phyloP scores from a whole-genome alignment of 35 echinoderm and acorn worm genomes.

The Heliocidaris tuberculata region DNA sequence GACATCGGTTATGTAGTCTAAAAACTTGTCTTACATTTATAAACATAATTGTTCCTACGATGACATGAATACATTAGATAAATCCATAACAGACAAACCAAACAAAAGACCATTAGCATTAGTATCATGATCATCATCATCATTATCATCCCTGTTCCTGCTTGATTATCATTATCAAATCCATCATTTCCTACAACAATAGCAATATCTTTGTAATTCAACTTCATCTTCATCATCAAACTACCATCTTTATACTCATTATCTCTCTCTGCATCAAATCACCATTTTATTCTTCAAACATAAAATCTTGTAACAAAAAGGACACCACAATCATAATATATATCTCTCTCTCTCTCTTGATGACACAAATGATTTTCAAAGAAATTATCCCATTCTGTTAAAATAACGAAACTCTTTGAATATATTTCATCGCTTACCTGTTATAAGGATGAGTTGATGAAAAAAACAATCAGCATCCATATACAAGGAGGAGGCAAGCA shows the following conservation, averaged over 20 bases:
- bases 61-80: too few relatives aligned
- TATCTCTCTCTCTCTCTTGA: too few relatives aligned
- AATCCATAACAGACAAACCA: too few relatives aligned
- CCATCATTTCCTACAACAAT: neutral
- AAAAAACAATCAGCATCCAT: neutral
- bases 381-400: too few relatives aligned
- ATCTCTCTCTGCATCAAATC: neutral
- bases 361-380: too few relatives aligned
- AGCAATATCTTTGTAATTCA: neutral
- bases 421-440: neutral
- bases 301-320: too few relatives aligned
- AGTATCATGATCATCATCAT: neutral
- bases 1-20: too few relatives aligned
- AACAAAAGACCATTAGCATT: neutral
- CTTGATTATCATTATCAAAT: too few relatives aligned
- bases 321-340: too few relatives aligned
- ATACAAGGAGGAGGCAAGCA: neutral
- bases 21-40: too few relatives aligned
- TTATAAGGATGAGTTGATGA: neutral
- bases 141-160: neutral
- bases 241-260: neutral
- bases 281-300: neutral
- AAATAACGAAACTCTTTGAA: neutral
- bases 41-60: too few relatives aligned
- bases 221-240: too few relatives aligned